A percentile compares a stretch with the other conserved stretches of the same genome.
phyloP scores from a whole-genome alignment of 2,797 vertebrate species.

The Danio aesculapii region DNA sequence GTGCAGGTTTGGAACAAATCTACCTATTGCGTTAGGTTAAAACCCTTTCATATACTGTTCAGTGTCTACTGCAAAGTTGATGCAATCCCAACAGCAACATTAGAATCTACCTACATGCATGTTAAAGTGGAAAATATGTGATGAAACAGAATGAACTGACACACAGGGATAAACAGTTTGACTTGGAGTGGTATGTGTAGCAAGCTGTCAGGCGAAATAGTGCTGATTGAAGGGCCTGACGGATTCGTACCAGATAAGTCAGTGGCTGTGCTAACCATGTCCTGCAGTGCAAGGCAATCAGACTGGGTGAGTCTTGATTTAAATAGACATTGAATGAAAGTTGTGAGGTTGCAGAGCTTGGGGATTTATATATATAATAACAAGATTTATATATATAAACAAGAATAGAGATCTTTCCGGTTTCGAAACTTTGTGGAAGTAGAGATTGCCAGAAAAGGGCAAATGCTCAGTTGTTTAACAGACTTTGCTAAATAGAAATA shows the following conservation, averaged over 20 bases:
- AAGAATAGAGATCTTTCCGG: neutral
- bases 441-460: neutral
- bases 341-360: neutral
- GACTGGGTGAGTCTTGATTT: conserved; percentile 11
- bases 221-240: conserved; percentile 10
- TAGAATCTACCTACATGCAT: neutral
- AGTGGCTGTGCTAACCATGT: neutral
- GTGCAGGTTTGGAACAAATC: conserved; percentile 32
- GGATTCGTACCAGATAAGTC: conserved; percentile 6
- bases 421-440: neutral
- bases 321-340: conserved; percentile 4
- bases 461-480: neutral
- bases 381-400: neutral
- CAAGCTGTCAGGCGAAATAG: conserved; percentile 6
- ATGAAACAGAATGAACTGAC: neutral
- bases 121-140: neutral
- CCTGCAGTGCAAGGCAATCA: conserved; percentile 8
- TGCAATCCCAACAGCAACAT: conserved; percentile 5
- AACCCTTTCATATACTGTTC: conserved; percentile 5
- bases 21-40: neutral
- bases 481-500: neutral
- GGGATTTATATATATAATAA: neutral
- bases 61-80: conserved; percentile 12
- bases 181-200: neutral
- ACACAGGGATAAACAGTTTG: conserved; percentile 9